Percentiles rank a stretch among this genome's conserved stretches.
Evolutionary conservation across 2,797 vertebrate species (phyloP).

Genomic region (Todus mexicanus): DNA sequence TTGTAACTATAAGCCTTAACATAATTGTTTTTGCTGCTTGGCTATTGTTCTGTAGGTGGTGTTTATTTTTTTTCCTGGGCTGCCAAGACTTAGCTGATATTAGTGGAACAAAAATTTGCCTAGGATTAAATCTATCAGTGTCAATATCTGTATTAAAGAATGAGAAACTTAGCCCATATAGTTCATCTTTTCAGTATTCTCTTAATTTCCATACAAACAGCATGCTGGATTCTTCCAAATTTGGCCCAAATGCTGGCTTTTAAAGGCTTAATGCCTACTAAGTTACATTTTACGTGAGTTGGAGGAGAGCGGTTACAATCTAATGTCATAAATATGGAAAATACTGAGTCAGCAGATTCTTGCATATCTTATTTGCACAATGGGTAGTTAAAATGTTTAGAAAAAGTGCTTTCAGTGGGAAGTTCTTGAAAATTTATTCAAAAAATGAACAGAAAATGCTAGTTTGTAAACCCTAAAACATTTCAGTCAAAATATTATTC

Average conservation of each 20-base stretch:
- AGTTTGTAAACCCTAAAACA: background rate
- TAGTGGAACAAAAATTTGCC: background rate
- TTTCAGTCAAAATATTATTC: background rate
- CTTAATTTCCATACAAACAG: background rate
- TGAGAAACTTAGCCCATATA: background rate
- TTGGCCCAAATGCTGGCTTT: background rate
- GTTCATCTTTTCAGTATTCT: background rate
- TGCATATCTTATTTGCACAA: background rate
- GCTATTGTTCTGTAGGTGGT: background rate
- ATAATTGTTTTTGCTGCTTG: background rate
- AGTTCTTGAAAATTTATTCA: background rate
- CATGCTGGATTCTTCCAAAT: background rate
- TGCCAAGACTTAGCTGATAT: background rate
- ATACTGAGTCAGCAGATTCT: background rate
- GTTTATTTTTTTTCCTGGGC: background rate
- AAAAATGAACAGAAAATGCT: background rate
- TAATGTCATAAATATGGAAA: background rate
- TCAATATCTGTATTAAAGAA: background rate
- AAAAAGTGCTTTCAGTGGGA: background rate
- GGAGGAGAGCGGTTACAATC: background rate
- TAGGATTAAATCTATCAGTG: background rate
- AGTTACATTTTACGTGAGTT: background rate
- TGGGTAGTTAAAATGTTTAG: background rate
- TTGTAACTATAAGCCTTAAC: background rate
- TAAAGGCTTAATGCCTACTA: background rate